Conservation (phyloP, 2,888 invertebrate genomes). For the Cephus runcator region DNA sequence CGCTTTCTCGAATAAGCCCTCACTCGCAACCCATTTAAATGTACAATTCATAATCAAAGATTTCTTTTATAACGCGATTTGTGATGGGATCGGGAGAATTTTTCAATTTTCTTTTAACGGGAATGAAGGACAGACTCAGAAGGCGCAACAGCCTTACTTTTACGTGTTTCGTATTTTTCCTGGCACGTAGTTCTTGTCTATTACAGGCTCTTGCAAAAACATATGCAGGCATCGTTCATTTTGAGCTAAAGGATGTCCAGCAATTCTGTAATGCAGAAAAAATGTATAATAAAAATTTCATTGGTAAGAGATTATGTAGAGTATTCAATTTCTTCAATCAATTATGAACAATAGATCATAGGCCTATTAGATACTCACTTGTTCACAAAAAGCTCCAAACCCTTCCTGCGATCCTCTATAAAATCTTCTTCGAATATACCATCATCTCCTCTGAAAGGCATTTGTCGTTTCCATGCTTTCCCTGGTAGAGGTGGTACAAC, state of each 20-base stretch:
- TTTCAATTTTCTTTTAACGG: not conserved
- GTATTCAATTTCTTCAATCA: not conserved
- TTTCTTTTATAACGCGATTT: not conserved
- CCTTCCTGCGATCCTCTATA: slow-evolving; percentile 98
- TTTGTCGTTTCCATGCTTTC: slow-evolving; percentile 97
- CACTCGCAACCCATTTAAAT: not conserved
- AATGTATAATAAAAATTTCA: not conserved
- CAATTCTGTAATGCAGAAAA: slow-evolving; percentile 77
- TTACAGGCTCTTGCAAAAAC: slow-evolving; percentile 97
- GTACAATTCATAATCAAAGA: not conserved
- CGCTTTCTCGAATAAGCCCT: not conserved
- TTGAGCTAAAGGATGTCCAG: slow-evolving; percentile 98
- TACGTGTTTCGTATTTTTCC: slow-evolving; percentile 98
- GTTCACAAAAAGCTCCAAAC: slow-evolving; percentile 97
- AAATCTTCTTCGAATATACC: slow-evolving; percentile 99
- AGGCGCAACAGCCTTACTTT: slow-evolving; percentile 12
- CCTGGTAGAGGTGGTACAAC: slow-evolving; percentile 98
- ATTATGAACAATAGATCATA: not conserved
- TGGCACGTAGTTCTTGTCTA: slow-evolving; percentile 99
- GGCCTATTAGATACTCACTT: slow-evolving; percentile 73
- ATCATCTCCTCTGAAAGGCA: slow-evolving; percentile 98
- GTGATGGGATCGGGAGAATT: not conserved
- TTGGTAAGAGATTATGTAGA: not conserved
- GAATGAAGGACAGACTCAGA: not conserved
- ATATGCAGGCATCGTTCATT: slow-evolving; percentile 99